Percentiles rank a stretch among this genome's conserved stretches.
phyloP scores from a whole-genome alignment of 2,888 invertebrate genomes.

The Noctuana brunneofusca region DNA sequence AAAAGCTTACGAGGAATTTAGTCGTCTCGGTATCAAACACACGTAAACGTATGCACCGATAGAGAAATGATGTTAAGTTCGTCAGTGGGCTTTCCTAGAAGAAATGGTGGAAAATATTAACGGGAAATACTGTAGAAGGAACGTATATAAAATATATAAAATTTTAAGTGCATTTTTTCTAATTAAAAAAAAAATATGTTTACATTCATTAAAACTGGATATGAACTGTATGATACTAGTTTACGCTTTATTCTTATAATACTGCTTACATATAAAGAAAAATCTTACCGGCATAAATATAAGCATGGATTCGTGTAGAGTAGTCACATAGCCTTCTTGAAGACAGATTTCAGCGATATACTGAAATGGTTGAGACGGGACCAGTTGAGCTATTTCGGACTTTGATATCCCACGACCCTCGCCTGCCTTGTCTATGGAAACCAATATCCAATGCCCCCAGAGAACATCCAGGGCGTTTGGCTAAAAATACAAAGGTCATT shows the following conservation, averaged over 20 bases:
- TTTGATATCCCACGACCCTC: constrained; percentile 52
- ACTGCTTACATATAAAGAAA: neutral
- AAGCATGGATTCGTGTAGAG: constrained; percentile 85
- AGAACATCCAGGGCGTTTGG: constrained; percentile 84
- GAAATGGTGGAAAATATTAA: no score
- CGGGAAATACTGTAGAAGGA: no score
- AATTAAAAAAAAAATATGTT: no score
- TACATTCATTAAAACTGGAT: no score
- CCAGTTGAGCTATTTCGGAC: constrained; percentile 55
- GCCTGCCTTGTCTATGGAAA: constrained; percentile 57
- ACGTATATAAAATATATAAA: no score
- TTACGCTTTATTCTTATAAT: neutral
- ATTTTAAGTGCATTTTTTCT: no score
- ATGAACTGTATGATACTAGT: neutral
- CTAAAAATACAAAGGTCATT: constrained; percentile 50
- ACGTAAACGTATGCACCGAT: constrained; percentile 73
- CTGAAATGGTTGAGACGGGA: constrained; percentile 65
- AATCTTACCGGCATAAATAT: constrained; percentile 86
- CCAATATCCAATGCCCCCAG: constrained; percentile 84
- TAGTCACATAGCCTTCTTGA: constrained; percentile 80
- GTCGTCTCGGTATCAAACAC: constrained; percentile 72
- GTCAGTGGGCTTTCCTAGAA: constrained; percentile 86
- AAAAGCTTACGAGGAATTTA: constrained; percentile 61
- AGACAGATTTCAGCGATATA: constrained; percentile 80
- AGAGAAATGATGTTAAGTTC: constrained; percentile 82